Conservation (phyloP, 2,888 invertebrate genomes). For the Lydus trimaculatus region DNA sequence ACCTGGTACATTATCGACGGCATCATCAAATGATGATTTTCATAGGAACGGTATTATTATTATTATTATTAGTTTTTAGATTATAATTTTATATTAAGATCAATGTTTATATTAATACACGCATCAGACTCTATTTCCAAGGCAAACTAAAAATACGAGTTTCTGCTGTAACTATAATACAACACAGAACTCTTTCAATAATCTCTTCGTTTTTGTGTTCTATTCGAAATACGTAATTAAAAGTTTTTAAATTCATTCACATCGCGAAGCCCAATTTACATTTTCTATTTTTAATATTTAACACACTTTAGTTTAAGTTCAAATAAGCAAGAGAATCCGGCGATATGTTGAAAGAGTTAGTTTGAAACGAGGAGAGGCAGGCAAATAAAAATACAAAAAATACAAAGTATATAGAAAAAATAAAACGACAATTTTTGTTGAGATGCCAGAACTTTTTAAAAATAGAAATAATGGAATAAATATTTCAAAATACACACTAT, state of each 20-base stretch:
- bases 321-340: conserved; percentile 36
- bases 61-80: conserved; percentile 17
- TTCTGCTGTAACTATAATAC: neutral
- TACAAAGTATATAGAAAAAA: conserved; percentile 14
- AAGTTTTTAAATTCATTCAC: neutral
- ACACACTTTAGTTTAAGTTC: conserved; percentile 45
- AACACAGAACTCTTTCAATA: neutral
- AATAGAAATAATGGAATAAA: conserved; percentile 34
- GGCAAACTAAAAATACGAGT: conserved; percentile 12
- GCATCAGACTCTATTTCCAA: conserved; percentile 12
- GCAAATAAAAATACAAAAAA: conserved; percentile 40
- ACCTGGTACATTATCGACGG: conserved; percentile 73
- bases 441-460: conserved; percentile 41
- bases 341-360: conserved; percentile 2
- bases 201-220: neutral
- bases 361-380: too few relatives aligned
- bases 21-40: conserved; percentile 77
- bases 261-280: neutral
- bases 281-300: conserved; percentile 20
- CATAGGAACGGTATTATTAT: conserved; percentile 47
- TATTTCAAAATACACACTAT: neutral
- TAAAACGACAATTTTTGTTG: conserved; percentile 26
- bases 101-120: conserved; percentile 10
- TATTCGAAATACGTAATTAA: neutral
- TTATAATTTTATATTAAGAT: conserved; percentile 17